A percentile compares a stretch with the other conserved stretches of the same genome.
Conservation (phyloP, 2,113 vertebrate species). For the Scatophagus argus region DNA sequence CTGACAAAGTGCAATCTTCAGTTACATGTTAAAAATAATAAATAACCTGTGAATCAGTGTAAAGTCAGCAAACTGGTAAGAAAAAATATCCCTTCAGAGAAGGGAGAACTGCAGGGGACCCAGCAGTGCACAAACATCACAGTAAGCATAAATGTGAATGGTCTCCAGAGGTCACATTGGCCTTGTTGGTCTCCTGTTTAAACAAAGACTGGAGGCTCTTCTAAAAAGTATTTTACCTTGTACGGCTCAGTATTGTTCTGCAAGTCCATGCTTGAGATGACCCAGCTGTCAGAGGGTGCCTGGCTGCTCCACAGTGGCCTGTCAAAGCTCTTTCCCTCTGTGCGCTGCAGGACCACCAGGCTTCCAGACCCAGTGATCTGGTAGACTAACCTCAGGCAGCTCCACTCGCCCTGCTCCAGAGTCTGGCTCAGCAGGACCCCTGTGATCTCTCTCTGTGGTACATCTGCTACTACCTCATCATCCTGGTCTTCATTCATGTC, state of each 20-base stretch:
- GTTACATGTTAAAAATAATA: neutral
- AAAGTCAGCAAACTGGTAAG: neutral
- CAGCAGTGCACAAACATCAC: too few species aligned
- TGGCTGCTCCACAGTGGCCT: constrained; percentile 89
- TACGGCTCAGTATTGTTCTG: constrained; percentile 85
- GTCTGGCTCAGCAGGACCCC: constrained; percentile 89
- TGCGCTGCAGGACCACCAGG: constrained; percentile 88
- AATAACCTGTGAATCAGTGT: neutral
- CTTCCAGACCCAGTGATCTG: constrained; percentile 84
- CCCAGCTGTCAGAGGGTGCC: constrained; percentile 91
- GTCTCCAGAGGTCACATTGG: neutral
- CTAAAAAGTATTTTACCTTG: constrained; percentile 81
- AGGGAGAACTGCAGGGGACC: too few species aligned
- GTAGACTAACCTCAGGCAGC: constrained; percentile 92
- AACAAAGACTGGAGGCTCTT: constrained; percentile 4
- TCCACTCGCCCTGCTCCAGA: constrained; percentile 90
- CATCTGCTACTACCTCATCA: neutral
- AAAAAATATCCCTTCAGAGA: too few species aligned
- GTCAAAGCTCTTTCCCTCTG: constrained; percentile 90
- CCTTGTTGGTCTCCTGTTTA: neutral
- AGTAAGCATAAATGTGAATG: neutral
- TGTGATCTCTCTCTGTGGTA: constrained; percentile 3
- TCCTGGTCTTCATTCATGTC: constrained; percentile 70
- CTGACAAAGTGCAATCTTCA: neutral
- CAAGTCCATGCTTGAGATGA: constrained; percentile 92